Conservation (phyloP, 2,797 vertebrate genomes). For the Phalanger gymnotis region DNA sequence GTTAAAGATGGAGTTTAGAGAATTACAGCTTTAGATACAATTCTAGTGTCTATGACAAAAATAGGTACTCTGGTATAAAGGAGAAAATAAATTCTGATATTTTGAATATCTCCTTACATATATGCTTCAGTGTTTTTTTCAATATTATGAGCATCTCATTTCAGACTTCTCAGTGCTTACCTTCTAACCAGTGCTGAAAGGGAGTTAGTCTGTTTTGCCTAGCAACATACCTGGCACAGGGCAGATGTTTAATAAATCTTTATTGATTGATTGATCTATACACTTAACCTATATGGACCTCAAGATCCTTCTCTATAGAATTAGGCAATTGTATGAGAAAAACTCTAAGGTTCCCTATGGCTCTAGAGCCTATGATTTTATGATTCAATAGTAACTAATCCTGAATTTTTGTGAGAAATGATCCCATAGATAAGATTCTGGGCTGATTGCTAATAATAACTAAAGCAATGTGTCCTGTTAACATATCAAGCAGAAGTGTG, state of each 20-base stretch:
- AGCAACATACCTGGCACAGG: not conserved
- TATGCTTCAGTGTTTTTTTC: slow-evolving; percentile 7
- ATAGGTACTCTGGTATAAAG: not conserved
- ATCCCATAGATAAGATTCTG: not conserved
- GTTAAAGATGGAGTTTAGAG: not conserved
- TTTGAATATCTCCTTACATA: not conserved
- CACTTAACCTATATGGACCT: not conserved
- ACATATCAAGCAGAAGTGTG: not conserved
- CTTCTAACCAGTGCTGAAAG: slow-evolving; percentile 5
- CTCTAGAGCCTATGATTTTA: not conserved
- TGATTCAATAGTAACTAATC: not conserved
- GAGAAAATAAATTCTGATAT: not conserved
- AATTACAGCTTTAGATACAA: not conserved
- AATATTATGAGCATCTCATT: not conserved
- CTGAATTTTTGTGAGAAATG: not conserved
- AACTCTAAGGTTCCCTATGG: not conserved
- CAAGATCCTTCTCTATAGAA: not conserved
- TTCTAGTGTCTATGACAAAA: not conserved
- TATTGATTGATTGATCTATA: not conserved
- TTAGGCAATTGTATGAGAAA: not conserved
- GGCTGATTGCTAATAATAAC: not conserved
- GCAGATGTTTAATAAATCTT: not conserved
- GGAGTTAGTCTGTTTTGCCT: slow-evolving; percentile 9
- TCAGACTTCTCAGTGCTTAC: slow-evolving; percentile 3
- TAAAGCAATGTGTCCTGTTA: not conserved